These are phyloP conservation scores for Panzeria rudis DNA, from an alignment of 2,888 invertebrate genomes.

Conservation along the genomic window DNA sequence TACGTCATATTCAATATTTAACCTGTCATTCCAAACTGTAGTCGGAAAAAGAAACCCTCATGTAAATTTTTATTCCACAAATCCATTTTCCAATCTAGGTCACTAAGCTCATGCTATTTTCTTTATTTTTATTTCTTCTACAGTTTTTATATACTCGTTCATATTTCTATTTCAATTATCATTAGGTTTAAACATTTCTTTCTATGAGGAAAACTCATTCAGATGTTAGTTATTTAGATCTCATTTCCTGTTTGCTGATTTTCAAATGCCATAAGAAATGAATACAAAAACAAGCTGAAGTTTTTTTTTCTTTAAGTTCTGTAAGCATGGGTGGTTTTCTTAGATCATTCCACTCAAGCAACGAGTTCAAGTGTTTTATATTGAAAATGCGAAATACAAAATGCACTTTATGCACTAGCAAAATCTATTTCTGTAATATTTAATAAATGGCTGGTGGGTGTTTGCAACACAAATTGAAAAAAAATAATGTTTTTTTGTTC, in stretches of 20 bases:
- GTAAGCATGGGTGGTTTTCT: conserved; percentile 53
- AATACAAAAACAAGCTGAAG: neutral
- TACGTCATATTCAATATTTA: conserved; percentile 51
- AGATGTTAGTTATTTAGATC: conserved; percentile 57
- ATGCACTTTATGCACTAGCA: conserved; percentile 37
- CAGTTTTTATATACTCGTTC: neutral
- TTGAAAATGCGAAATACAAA: conserved; percentile 13
- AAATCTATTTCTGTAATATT: conserved; percentile 34
- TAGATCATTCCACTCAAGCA: conserved; percentile 40
- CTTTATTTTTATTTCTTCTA: conserved; percentile 18
- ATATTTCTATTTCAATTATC: conserved; percentile 32
- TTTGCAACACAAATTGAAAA: conserved; percentile 30
- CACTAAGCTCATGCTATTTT: conserved; percentile 38
- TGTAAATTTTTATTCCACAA: conserved; percentile 45
- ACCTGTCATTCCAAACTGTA: conserved; percentile 32
- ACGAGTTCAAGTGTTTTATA: conserved; percentile 60
- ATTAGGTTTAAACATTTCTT: conserved; percentile 28
- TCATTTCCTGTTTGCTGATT: conserved; percentile 64
- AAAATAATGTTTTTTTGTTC: neutral
- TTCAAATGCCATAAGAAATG: conserved; percentile 25
- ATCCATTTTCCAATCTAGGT: conserved; percentile 50
- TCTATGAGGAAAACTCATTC: conserved; percentile 26
- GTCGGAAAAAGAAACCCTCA: conserved; percentile 5
- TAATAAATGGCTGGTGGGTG: conserved; percentile 18
- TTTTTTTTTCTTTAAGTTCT: conserved; percentile 1